Conservation (phyloP, 1,140 invertebrate species). For the Theocolax elegans region DNA sequence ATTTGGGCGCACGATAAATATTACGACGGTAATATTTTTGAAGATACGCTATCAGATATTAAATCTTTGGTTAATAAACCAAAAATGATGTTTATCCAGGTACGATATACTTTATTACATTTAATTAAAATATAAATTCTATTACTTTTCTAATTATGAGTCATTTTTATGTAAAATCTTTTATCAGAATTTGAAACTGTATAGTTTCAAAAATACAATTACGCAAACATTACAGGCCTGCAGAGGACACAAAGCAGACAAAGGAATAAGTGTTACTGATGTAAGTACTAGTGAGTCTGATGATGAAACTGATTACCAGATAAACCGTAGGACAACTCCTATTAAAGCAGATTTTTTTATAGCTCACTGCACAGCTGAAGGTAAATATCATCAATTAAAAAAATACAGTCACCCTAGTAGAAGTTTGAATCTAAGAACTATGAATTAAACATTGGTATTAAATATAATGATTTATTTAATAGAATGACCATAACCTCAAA, state of each 20-base stretch:
- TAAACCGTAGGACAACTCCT: not conserved
- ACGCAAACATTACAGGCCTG: conserved; percentile 66
- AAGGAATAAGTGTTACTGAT: conserved; percentile 51
- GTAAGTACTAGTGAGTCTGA: not conserved
- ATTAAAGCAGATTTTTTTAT: conserved; percentile 5
- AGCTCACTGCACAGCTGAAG: not conserved
- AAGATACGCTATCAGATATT: conserved; percentile 1
- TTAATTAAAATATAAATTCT: not conserved
- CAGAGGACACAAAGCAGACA: conserved; percentile 66
- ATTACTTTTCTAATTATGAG: not conserved
- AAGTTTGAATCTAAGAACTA: too few relatives aligned
- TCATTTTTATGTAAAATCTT: too few relatives aligned
- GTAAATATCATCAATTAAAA: too few relatives aligned
- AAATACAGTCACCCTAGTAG: too few relatives aligned
- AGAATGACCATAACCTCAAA: too few relatives aligned
- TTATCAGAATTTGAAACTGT: too few relatives aligned
- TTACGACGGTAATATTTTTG: conserved; percentile 15
- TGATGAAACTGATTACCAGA: not conserved
- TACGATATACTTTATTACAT: conserved; percentile 35
- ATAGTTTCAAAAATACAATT: not conserved
- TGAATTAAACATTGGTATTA: too few relatives aligned
- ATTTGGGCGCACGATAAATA: conserved; percentile 70
- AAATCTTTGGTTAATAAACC: conserved; percentile 73
- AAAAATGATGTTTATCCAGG: conserved; percentile 75
- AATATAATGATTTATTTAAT: too few relatives aligned